phyloP scores from a whole-genome alignment of 2,113 vertebrate genomes.

The Labrus mixtus region DNA sequence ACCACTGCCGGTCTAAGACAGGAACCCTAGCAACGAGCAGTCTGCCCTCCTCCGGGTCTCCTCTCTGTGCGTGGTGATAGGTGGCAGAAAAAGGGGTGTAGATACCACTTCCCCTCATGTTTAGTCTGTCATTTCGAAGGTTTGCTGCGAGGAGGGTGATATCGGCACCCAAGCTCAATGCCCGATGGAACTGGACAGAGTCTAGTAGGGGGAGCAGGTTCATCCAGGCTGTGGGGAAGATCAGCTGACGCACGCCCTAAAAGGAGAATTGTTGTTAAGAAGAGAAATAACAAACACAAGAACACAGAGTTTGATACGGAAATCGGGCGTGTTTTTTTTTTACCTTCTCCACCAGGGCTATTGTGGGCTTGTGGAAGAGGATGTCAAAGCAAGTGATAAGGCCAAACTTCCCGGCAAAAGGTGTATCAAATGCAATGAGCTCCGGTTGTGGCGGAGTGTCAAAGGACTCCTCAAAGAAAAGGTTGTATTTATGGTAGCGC shows the following conservation, averaged over 20 bases:
- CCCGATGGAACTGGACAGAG: constrained; percentile 89
- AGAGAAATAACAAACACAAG: not conserved
- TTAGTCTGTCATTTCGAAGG: constrained; percentile 83
- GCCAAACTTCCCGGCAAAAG: constrained; percentile 93
- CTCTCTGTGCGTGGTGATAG: constrained; percentile 85
- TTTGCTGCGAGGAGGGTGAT: constrained; percentile 91
- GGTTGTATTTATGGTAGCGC: constrained; percentile 92
- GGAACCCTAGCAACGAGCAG: constrained; percentile 88
- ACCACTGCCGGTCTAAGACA: constrained; percentile 56
- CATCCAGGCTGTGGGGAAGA: constrained; percentile 95
- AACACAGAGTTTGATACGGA: not conserved
- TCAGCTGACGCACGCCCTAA: constrained; percentile 86
- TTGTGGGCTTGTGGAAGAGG: constrained; percentile 88
- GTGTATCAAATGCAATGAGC: constrained; percentile 87
- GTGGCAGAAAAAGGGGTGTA: constrained; percentile 87
- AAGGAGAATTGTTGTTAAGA: not conserved
- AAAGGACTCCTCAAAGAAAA: constrained; percentile 90
- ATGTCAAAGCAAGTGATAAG: constrained; percentile 96
- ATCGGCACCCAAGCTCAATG: constrained; percentile 87
- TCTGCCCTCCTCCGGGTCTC: constrained; percentile 82
- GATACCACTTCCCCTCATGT: constrained; percentile 95
- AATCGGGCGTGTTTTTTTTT: constrained; percentile 26
- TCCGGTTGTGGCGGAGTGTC: constrained; percentile 83
- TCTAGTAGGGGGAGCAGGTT: constrained; percentile 93
- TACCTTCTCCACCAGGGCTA: constrained; percentile 84